phyloP scores from a whole-genome alignment of 2,888 invertebrate species.

The Flabesymbios commensalis region DNA sequence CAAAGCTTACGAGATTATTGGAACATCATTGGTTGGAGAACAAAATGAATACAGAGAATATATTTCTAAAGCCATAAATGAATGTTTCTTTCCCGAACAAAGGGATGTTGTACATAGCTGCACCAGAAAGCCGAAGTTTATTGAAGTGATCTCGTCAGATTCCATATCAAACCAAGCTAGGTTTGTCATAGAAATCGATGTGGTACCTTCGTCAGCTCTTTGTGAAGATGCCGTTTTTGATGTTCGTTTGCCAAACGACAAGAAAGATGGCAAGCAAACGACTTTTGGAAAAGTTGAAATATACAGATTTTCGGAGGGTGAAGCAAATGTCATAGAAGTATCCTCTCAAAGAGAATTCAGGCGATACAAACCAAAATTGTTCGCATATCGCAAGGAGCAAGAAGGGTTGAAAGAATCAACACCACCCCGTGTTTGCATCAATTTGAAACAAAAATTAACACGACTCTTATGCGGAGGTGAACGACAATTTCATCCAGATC shows the following conservation, averaged over 20 bases:
- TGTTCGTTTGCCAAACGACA: too few species aligned
- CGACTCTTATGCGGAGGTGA: constrained; percentile 6
- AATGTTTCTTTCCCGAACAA: constrained; percentile 24
- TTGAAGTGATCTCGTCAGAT: constrained; percentile 17
- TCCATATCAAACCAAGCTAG: background rate
- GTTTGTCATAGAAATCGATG: constrained; percentile 22
- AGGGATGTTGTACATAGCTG: constrained; percentile 23
- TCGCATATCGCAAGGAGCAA: background rate
- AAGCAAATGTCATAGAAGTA: background rate
- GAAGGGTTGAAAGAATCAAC: background rate
- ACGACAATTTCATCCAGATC: background rate
- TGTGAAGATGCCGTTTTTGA: constrained; percentile 15
- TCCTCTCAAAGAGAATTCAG: background rate
- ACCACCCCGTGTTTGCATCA: background rate
- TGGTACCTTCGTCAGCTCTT: background rate
- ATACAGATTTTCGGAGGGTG: constrained; percentile 1
- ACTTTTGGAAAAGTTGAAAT: background rate
- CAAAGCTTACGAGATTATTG: constrained; percentile 16
- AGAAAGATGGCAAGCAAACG: background rate
- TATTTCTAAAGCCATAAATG: constrained; percentile 15
- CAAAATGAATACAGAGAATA: constrained; percentile 11
- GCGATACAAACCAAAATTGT: background rate
- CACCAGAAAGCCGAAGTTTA: constrained; percentile 21
- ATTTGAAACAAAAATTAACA: constrained; percentile 1
- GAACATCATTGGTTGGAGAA: constrained; percentile 6